Evolutionary conservation across 2,797 vertebrate genomes (phyloP).

Genomic region (Thaleichthys pacificus): DNA sequence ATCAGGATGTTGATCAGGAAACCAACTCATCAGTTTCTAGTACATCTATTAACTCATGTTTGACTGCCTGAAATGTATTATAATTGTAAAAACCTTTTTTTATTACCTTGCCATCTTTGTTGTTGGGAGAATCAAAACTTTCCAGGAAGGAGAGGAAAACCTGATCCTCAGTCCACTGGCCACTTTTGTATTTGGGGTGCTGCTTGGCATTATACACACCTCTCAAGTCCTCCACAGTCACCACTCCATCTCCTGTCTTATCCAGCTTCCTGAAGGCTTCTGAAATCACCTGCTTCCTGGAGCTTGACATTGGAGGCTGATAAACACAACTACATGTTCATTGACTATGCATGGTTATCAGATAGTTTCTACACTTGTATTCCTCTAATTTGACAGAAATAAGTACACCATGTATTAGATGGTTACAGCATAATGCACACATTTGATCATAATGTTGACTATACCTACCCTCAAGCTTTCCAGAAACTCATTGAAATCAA

Average conservation of each 20-base stretch:
- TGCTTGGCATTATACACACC: slow-evolving; percentile 65
- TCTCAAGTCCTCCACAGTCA: slow-evolving; percentile 71
- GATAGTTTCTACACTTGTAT: neutral
- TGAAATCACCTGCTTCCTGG: slow-evolving; percentile 57
- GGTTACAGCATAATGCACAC: neutral
- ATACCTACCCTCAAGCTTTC: slow-evolving; percentile 65
- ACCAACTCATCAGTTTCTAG: neutral
- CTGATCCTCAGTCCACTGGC: slow-evolving; percentile 73
- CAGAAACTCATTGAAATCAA: slow-evolving; percentile 76
- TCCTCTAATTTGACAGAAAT: too few species aligned
- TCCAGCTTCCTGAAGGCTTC: slow-evolving; percentile 75
- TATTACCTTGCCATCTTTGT: slow-evolving; percentile 76
- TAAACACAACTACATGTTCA: neutral
- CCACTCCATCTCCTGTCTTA: slow-evolving; percentile 63
- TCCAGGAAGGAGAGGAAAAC: slow-evolving; percentile 73
- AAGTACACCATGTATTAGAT: too few species aligned
- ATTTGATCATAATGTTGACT: neutral
- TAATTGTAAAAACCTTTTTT: neutral
- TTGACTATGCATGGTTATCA: neutral
- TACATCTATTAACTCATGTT: neutral
- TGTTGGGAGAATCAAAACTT: slow-evolving; percentile 66
- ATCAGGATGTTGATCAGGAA: neutral
- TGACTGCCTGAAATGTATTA: neutral
- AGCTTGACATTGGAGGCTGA: slow-evolving; percentile 69
- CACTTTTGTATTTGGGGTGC: slow-evolving; percentile 72